Conservation (phyloP, 2,797 vertebrate species). For the Sebastes taczanowskii region DNA sequence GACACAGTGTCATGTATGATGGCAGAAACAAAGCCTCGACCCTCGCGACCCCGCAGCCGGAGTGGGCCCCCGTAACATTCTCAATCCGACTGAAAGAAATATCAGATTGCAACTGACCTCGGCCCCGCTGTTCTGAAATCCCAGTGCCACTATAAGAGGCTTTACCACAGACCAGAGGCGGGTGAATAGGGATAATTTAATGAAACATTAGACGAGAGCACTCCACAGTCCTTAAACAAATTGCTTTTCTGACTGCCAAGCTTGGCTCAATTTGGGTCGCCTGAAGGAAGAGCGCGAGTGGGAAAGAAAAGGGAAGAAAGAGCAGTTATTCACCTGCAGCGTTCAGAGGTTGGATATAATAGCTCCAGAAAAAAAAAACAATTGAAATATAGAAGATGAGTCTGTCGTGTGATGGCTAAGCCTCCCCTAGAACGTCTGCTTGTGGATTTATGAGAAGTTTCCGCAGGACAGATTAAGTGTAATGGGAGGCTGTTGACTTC, state of each 20-base stretch:
- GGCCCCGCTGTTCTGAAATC: slow-evolving; percentile 58
- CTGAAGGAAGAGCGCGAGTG: slow-evolving; percentile 46
- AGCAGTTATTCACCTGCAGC: slow-evolving; percentile 35
- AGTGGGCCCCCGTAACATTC: slow-evolving; percentile 39
- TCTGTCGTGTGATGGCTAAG: background rate
- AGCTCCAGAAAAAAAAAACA: background rate
- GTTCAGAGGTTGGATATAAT: background rate
- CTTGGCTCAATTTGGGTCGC: slow-evolving; percentile 56
- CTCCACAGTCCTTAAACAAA: slow-evolving; percentile 80
- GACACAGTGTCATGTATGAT: slow-evolving; percentile 30
- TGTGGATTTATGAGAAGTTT: slow-evolving; percentile 44
- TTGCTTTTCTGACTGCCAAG: slow-evolving; percentile 69
- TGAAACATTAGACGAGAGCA: slow-evolving; percentile 79
- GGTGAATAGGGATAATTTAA: slow-evolving; percentile 81
- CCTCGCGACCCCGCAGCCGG: background rate
- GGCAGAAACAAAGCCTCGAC: slow-evolving; percentile 46
- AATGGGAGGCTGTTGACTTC: slow-evolving; percentile 42
- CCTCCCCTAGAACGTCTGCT: background rate
- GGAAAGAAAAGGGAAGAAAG: slow-evolving; percentile 35
- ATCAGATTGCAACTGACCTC: slow-evolving; percentile 73
- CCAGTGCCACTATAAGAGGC: slow-evolving; percentile 70
- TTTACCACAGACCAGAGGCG: slow-evolving; percentile 69
- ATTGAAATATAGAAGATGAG: slow-evolving; percentile 19
- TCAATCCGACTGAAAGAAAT: slow-evolving; percentile 56
- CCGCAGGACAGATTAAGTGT: slow-evolving; percentile 26